Evolutionary conservation across 2,113 vertebrate genomes (phyloP), one percentile per base, ranked within the genome.

Genomic region (Platysteira castanea): DNA sequence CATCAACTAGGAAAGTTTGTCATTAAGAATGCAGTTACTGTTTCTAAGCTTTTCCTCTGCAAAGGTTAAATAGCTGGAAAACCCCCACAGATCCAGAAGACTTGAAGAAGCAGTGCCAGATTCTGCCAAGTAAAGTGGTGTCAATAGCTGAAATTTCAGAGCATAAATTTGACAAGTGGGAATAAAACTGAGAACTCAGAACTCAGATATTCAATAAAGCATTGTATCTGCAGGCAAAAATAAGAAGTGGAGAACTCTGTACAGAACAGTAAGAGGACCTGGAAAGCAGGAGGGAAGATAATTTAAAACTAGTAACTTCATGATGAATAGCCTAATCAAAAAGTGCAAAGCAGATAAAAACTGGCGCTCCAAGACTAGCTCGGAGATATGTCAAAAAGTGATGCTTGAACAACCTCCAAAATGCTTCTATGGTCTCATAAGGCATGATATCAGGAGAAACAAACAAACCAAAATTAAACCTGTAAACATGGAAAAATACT

Each of bases 81-180:
- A 44, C 2, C 52, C 14, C 49, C 33, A 74, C 46, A 59, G 42
- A 69, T 33, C 41, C 28, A 65, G 67, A 85, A 79, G 30, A 9
- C 52, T 78, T 84, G 42, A 57, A 70, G 39, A 69, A 71, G n/a
- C 15, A 60, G 17, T 1, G 1, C 50, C 79, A 53, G 46, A 76
- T 90, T 76, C 68, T 92, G 67, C 70, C 75, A 88, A 80, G 57
- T 30, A 60, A 91, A 85, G n/a, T 24, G 53, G 53, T 92, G 79
- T 86, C 88, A 65, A 57, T 14, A 96, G 67, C 63, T 88, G 76
- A 71, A 93, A 93, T 80, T 93, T 90, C 47, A 61, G 54, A 77
- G 41, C n/a, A 71, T 26, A 76, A 39, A 76, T 87, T 79, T 87
- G 87, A 85, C 78, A 93, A 87, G 70, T 49, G 53, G 65, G 44